Base-by-base conservation (phyloP, 2,797 vertebrate species). In the Malacoctenus gilli region DNA sequence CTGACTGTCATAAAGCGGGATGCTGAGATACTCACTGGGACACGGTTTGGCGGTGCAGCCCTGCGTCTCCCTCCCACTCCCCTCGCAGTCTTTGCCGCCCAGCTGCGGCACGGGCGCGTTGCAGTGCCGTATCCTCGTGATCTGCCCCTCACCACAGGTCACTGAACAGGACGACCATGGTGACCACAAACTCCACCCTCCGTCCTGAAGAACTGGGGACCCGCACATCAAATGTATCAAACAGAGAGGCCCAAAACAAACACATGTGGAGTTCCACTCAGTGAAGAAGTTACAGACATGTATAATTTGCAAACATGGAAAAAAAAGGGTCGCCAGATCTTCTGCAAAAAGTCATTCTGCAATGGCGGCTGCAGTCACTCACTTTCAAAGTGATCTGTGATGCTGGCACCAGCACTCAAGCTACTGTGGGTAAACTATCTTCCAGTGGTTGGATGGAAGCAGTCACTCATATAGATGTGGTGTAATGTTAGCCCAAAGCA, bases 181-280 rank as follows among this genome's bases (percentile, higher is more conserved):
- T 0, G 97, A 98, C 97, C 97, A 99, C 82, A 98, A 90, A 77
- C 97, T 99, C 97, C 97, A 99, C 14, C 95, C 95, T n/a, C 97
- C 97, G 4, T 99, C 92, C 39, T 97, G 96, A 58, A 93, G 95
- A 75, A 98, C 96, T 98, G 71, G 31, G 54, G 21, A 62, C 65
- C 55, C n/a, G 83, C 43, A 67, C 23, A 18, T 79, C 18, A 53
- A 60, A 65, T 20, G 50, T 38, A 23, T 78, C 39, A 79, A 16
- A n/a, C 39, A 52, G 44, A 57, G 25, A 44, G 56, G 39, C 42
- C 21, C 20, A 44, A 59, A 72, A 75, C 50, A 77, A 43, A 75
- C 52, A 59, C 48, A 52, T 67, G 50, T 20, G 28, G 49, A 55
- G 52, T 76, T 67, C 36, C 41, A 40, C 50, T 64, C 30, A 70